A percentile compares a stretch with the other conserved stretches of the same genome.
Conservation (phyloP, 1,140 invertebrate genomes). For the Spodoptera litura region DNA sequence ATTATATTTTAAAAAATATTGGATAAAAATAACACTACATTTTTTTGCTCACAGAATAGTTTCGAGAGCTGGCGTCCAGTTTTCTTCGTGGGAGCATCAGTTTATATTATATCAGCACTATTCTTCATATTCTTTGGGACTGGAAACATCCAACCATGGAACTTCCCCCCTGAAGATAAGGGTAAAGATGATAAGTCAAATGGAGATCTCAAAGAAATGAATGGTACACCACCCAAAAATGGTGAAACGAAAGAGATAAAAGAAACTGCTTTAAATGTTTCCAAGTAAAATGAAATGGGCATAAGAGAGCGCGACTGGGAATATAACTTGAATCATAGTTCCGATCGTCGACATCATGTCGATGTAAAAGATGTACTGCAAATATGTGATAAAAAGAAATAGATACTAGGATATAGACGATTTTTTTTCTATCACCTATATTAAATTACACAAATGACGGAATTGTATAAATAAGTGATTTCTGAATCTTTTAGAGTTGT, state of each 20-base stretch:
- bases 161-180: constrained; percentile 72
- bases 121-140: constrained; percentile 90
- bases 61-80: constrained; percentile 92
- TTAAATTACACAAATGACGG: background rate
- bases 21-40: background rate
- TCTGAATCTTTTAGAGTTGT: background rate
- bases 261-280: constrained; percentile 70
- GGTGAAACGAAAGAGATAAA: constrained; percentile 64
- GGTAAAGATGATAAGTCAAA: constrained; percentile 64
- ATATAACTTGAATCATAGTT: constrained; percentile 23
- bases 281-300: constrained; percentile 19
- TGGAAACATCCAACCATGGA: constrained; percentile 89
- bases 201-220: constrained; percentile 69
- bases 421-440: background rate
- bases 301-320: background rate
- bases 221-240: constrained; percentile 58
- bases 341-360: constrained; percentile 1
- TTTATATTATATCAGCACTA: constrained; percentile 90
- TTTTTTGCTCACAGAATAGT: constrained; percentile 87
- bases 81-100: constrained; percentile 90
- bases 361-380: constrained; percentile 22
- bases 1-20: background rate
- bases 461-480: background rate
- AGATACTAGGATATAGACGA: constrained; percentile 15
- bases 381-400: constrained; percentile 31